Conservation (phyloP, 2,797 vertebrate species). For the Poecilia picta region DNA sequence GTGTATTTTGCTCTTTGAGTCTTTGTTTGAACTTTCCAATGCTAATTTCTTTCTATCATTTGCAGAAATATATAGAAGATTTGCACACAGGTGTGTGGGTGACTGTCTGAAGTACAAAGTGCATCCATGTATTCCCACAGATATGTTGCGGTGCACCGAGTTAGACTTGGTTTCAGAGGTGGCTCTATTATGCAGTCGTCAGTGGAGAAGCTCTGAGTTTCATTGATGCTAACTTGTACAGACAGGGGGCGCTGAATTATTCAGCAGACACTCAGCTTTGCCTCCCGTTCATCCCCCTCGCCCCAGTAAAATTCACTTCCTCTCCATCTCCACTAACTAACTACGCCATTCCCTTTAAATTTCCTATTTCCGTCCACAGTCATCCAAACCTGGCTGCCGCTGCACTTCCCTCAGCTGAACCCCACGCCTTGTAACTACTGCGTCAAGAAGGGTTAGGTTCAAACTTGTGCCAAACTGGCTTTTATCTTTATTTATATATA, state of each 20-base stretch:
- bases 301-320: conserved; percentile 67
- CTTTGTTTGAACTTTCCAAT: conserved; percentile 28
- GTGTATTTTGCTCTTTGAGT: conserved; percentile 46
- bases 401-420: conserved; percentile 1
- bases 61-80: conserved; percentile 10
- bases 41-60: conserved; percentile 17
- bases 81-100: background rate
- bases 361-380: conserved; percentile 43
- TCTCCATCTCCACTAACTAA: conserved; percentile 56
- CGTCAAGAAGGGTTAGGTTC: conserved; percentile 7
- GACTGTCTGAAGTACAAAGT: background rate
- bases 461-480: background rate
- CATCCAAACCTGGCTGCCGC: conserved; percentile 29
- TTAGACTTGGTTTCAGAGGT: conserved; percentile 53
- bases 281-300: conserved; percentile 51
- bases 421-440: conserved; percentile 9
- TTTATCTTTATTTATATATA: too few relatives aligned
- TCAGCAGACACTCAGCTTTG: conserved; percentile 70
- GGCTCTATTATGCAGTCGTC: conserved; percentile 52
- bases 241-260: conserved; percentile 83
- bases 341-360: conserved; percentile 49
- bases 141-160: conserved; percentile 16
- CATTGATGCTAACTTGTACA: conserved; percentile 79
- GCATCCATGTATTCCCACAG: background rate
- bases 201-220: conserved; percentile 66